Evolutionary conservation across 2,797 vertebrate genomes (phyloP).

Genomic region (Enteromius trimaculatus): DNA sequence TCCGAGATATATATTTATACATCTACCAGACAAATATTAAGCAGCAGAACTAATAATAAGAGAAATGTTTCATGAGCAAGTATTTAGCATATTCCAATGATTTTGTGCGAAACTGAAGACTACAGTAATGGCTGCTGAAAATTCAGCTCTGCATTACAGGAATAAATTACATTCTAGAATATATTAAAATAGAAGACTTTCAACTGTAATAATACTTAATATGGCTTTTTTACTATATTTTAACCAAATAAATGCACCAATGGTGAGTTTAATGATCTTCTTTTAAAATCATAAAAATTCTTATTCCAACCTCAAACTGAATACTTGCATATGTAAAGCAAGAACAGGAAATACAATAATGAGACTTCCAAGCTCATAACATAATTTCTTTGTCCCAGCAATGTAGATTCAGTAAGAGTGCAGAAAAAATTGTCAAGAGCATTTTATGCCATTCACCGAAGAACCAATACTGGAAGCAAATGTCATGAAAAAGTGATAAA

Average conservation of each 20-base stretch:
- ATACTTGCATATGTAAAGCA: not conserved
- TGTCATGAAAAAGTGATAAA: constrained; percentile 1
- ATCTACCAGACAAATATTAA: not conserved
- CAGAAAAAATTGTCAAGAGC: not conserved
- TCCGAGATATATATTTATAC: not conserved
- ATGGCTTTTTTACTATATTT: not conserved
- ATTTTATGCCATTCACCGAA: not conserved
- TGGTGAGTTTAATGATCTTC: not conserved
- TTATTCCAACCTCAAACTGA: not conserved
- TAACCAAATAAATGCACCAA: not conserved
- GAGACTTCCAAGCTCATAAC: not conserved
- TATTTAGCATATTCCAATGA: not conserved
- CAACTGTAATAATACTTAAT: not conserved
- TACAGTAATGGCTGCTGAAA: not conserved
- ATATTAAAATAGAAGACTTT: not conserved
- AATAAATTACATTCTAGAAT: not conserved
- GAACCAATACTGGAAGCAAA: not conserved
- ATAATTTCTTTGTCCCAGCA: not conserved
- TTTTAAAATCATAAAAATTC: not conserved
- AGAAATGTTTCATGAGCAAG: not conserved
- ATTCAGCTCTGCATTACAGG: not conserved
- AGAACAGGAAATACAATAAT: not conserved
- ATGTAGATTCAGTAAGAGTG: not conserved
- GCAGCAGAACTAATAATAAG: not conserved
- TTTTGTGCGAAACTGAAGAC: not conserved